phyloP scores from a whole-genome alignment of 2,113 vertebrate species.

The Rallus limicola region DNA sequence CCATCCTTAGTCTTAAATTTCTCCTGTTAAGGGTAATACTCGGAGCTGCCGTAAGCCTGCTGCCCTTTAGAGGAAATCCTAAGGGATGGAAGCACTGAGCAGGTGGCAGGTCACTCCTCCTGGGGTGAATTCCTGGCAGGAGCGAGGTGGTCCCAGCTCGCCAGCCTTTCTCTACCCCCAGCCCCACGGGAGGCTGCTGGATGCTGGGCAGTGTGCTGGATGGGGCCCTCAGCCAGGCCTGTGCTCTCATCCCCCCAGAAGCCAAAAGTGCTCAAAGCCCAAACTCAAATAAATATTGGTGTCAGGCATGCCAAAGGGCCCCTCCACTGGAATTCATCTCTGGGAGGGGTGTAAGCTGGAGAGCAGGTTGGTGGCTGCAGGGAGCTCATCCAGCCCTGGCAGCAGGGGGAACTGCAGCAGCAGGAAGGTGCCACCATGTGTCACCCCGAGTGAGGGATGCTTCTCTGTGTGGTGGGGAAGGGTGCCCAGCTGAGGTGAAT shows the following conservation, averaged over 20 bases:
- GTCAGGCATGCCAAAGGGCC: neutral
- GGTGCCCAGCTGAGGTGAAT: neutral
- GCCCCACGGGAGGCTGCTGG: neutral
- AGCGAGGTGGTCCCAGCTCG: accelerated
- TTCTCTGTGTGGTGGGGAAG: neutral
- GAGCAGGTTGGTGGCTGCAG: accelerated
- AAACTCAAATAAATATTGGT: constrained; percentile 8
- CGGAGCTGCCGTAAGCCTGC: neutral
- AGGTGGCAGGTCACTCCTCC: neutral
- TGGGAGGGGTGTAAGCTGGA: neutral
- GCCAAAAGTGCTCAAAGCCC: neutral
- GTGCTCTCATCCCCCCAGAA: neutral
- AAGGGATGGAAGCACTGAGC: neutral
- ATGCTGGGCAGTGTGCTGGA: neutral
- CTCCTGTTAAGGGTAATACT: constrained; percentile 9
- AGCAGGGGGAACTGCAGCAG: neutral
- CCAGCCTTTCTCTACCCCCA: neutral
- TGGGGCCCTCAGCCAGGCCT: neutral
- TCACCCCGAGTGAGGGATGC: neutral
- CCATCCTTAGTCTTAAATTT: neutral
- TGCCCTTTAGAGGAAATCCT: neutral
- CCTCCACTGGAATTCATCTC: constrained; percentile 4
- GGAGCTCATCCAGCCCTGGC: neutral
- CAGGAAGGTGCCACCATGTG: neutral
- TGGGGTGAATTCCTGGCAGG: neutral